Evolutionary conservation across 2,888 invertebrate species (phyloP).

Genomic region (Dryobota labecula): DNA sequence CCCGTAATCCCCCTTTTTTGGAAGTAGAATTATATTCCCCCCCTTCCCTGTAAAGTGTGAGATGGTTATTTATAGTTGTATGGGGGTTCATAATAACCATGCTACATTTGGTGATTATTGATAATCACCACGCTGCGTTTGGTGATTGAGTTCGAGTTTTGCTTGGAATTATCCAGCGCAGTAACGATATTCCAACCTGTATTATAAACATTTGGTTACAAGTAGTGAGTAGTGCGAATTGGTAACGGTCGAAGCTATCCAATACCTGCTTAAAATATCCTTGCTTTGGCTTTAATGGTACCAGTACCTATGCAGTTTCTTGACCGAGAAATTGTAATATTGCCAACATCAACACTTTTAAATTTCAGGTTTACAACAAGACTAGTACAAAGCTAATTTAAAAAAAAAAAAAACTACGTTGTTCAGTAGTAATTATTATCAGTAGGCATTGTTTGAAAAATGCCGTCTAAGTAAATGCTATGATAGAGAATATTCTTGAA

Average conservation of each 20-base stretch:
- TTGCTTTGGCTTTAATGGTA: conserved; percentile 49
- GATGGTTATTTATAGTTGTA: background rate
- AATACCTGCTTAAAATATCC: conserved; percentile 47
- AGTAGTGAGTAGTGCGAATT: conserved; percentile 59
- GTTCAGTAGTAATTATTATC: background rate
- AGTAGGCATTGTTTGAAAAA: background rate
- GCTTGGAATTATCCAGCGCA: background rate
- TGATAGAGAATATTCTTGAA: background rate
- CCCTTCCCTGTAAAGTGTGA: conserved; percentile 2
- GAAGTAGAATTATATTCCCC: background rate
- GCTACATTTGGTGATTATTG: conserved; percentile 1
- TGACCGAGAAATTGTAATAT: background rate
- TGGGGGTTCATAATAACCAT: conserved; percentile 16
- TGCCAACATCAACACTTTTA: background rate
- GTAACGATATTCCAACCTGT: conserved; percentile 25
- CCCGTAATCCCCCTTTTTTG: conserved; percentile 2
- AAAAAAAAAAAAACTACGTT: background rate
- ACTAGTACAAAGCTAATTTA: too few species aligned
- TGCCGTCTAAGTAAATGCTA: background rate
- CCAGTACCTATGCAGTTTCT: background rate
- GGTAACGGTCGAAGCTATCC: conserved; percentile 53
- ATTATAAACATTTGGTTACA: conserved; percentile 41
- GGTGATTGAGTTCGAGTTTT: conserved; percentile 19
- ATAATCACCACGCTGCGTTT: conserved; percentile 5
- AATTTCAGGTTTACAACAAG: conserved; percentile 1